Evolutionary conservation across 2,888 invertebrate genomes (phyloP).

Genomic region (Caenorhabditis sp.): DNA sequence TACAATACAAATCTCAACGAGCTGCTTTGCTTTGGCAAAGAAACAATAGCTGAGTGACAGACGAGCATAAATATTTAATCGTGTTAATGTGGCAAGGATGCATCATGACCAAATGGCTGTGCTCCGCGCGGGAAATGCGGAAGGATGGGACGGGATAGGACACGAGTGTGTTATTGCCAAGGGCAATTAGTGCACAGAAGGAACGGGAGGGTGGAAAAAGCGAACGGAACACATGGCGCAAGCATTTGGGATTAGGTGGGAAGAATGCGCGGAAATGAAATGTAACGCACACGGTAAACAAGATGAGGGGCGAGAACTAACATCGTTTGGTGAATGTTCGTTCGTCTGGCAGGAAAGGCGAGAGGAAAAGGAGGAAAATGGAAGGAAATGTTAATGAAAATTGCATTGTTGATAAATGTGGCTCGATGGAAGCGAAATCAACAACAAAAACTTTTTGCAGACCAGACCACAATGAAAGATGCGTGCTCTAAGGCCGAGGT

Average conservation of each 20-base stretch:
- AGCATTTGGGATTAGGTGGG: constrained; percentile 55
- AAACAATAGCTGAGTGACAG: constrained; percentile 27
- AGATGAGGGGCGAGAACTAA: constrained; percentile 21
- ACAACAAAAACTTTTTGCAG: no score
- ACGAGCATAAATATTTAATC: constrained; percentile 51
- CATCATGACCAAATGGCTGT: constrained; percentile 49
- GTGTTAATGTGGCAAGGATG: constrained; percentile 56
- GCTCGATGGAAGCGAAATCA: no score
- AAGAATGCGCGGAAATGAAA: constrained; percentile 62
- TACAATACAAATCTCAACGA: constrained; percentile 34
- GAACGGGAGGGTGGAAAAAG: constrained; percentile 28
- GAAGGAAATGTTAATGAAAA: not conserved
- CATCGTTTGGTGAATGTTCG: not conserved
- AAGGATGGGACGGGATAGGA: no score
- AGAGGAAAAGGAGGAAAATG: not conserved
- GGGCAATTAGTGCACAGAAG: constrained; percentile 60
- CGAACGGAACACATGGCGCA: constrained; percentile 45
- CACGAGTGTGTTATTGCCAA: constrained; percentile 36
- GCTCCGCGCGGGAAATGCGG: constrained; percentile 13
- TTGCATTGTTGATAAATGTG: no score
- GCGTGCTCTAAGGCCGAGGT: constrained; percentile 2
- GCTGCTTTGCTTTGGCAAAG: not conserved
- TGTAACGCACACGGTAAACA: constrained; percentile 57
- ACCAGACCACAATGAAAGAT: no score
- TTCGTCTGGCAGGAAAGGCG: not conserved